Conservation (phyloP, 2,888 invertebrate genomes). For the Julus scandinavius region DNA sequence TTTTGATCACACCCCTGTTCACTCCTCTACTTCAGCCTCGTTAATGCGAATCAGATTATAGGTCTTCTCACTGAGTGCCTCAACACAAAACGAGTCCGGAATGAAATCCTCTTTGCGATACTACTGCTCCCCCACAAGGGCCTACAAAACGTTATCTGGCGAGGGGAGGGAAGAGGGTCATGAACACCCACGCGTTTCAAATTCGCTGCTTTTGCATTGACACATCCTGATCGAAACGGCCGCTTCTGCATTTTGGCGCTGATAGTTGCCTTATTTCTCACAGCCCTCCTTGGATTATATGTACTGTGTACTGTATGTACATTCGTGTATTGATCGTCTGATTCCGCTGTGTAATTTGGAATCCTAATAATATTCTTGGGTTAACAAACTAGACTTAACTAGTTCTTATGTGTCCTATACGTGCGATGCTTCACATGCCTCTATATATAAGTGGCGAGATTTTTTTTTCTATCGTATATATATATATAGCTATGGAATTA, state of each 20-base stretch:
- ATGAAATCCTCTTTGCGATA: neutral
- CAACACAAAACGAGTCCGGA: neutral
- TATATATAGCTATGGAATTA: too few relatives aligned
- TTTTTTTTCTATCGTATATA: too few relatives aligned
- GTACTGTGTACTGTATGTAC: neutral
- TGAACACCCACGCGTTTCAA: neutral
- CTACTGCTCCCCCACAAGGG: neutral
- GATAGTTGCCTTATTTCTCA: neutral
- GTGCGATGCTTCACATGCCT: too few relatives aligned
- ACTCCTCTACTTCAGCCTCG: neutral
- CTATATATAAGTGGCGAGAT: too few relatives aligned
- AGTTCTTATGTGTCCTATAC: too few relatives aligned
- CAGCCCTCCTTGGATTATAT: neutral
- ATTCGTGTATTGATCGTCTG: neutral
- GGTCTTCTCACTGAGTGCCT: constrained; percentile 12
- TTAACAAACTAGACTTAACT: neutral
- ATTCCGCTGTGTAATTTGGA: neutral
- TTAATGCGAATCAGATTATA: constrained; percentile 26
- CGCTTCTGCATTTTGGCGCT: neutral
- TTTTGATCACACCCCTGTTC: neutral
- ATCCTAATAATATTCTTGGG: neutral
- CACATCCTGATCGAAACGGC: neutral
- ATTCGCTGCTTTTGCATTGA: neutral
- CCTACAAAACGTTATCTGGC: neutral
- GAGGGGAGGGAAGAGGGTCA: neutral